A percentile compares a stretch with the other conserved stretches of the same genome.
Conservation (phyloP, 2,113 vertebrate species). For the Solea senegalensis region DNA sequence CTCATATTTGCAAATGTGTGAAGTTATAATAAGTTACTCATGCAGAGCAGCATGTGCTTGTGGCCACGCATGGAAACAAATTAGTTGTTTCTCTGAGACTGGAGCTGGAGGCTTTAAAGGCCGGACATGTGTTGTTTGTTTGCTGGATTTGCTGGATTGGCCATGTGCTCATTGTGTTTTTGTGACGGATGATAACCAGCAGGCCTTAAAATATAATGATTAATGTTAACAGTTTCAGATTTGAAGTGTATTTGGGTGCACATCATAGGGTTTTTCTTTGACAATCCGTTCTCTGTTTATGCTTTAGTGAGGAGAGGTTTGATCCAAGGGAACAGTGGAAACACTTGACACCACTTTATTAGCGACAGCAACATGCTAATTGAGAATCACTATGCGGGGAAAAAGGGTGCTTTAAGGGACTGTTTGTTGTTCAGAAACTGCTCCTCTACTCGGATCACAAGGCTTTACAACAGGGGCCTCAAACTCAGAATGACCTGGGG, state of each 20-base stretch:
- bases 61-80: background rate
- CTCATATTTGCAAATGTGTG: background rate
- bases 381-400: too few species aligned
- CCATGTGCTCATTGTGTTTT: background rate
- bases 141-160: background rate
- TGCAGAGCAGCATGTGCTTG: background rate
- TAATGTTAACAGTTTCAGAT: too few species aligned
- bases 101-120: background rate
- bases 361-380: too few species aligned
- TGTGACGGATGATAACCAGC: background rate
- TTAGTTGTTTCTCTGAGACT: conserved; percentile 1
- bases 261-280: too few species aligned
- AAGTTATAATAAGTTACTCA: background rate
- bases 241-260: too few species aligned
- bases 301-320: background rate
- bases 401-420: too few species aligned
- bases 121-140: conserved; percentile 13
- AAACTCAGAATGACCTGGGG: too few species aligned
- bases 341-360: too few species aligned
- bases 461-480: too few species aligned
- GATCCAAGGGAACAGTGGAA: background rate
- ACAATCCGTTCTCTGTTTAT: too few species aligned
- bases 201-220: background rate
- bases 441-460: too few species aligned
- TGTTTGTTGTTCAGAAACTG: too few species aligned